Percentiles rank a stretch among this genome's conserved stretches.
Evolutionary conservation across 2,888 invertebrate species (phyloP).

Genomic region (Patella ulyssiponensis): DNA sequence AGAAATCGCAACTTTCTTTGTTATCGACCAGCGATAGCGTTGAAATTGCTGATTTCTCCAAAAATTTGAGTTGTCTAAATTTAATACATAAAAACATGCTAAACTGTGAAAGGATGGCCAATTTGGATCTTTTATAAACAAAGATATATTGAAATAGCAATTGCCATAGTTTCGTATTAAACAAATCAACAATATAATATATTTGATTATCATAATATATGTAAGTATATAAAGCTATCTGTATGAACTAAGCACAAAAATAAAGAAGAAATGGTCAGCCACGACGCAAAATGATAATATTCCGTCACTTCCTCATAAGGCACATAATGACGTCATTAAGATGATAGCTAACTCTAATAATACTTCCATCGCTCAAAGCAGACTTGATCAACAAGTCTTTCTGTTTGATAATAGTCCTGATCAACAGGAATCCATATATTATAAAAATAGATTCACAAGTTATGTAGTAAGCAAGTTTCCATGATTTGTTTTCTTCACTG

Average conservation of each 20-base stretch:
- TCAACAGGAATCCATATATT: constrained; percentile 31
- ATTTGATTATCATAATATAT: no score
- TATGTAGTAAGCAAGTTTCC: no score
- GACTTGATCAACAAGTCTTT: constrained; percentile 4
- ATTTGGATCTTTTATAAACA: no score
- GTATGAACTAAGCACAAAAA: no score
- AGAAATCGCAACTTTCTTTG: constrained; percentile 6
- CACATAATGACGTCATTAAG: constrained; percentile 7
- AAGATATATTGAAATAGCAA: no score
- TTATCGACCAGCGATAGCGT: not conserved
- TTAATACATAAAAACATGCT: no score
- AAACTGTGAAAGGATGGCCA: no score
- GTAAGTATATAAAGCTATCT: no score
- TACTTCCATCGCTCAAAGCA: constrained; percentile 4
- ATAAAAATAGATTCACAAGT: constrained; percentile 1
- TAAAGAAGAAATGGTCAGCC: no score
- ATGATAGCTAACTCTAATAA: not conserved
- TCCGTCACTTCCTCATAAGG: constrained; percentile 3
- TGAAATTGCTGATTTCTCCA: constrained; percentile 6
- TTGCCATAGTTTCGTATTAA: no score
- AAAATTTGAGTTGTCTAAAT: not conserved
- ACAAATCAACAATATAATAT: no score
- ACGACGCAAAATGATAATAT: no score
- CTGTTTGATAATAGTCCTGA: constrained; percentile 19
- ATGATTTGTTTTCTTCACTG: not conserved